Percentiles rank a stretch among this genome's conserved stretches.
Evolutionary conservation across 2,888 invertebrate species (phyloP).

Genomic region (Zygaena filipendulae): DNA sequence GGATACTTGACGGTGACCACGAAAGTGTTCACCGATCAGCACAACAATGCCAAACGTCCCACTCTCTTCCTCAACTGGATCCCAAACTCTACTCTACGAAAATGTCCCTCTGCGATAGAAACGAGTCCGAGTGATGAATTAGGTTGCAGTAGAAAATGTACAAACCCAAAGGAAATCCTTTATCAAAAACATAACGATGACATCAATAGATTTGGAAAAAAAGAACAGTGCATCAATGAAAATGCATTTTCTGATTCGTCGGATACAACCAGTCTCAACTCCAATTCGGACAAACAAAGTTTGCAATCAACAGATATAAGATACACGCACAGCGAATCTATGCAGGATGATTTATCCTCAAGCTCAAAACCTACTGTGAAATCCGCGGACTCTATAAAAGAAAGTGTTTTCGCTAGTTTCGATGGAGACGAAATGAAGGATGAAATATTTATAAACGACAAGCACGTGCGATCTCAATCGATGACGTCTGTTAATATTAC

Average conservation of each 20-base stretch:
- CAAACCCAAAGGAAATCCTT: conserved; percentile 31
- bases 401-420: conserved; percentile 39
- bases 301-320: conserved; percentile 52
- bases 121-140: conserved; percentile 62
- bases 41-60: conserved; percentile 79
- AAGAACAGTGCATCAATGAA: too few species aligned
- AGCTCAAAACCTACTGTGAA: conserved; percentile 52
- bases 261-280: conserved; percentile 60
- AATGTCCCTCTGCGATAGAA: conserved; percentile 81
- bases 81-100: conserved; percentile 89
- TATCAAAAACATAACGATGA: conserved; percentile 21
- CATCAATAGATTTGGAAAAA: conserved; percentile 33
- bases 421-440: conserved; percentile 51
- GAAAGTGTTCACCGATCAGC: conserved; percentile 81
- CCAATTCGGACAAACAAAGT: conserved; percentile 63
- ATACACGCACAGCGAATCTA: conserved; percentile 47
- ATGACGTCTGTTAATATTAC: conserved; percentile 75
- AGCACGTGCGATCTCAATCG: conserved; percentile 64
- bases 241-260: conserved; percentile 63
- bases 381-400: conserved; percentile 45
- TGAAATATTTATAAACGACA: conserved; percentile 46
- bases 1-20: conserved; percentile 91
- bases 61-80: conserved; percentile 95
- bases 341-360: conserved; percentile 47
- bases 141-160: conserved; percentile 34